Base-by-base conservation (phyloP, 2,888 invertebrate genomes). In the Agelastica alni region DNA sequence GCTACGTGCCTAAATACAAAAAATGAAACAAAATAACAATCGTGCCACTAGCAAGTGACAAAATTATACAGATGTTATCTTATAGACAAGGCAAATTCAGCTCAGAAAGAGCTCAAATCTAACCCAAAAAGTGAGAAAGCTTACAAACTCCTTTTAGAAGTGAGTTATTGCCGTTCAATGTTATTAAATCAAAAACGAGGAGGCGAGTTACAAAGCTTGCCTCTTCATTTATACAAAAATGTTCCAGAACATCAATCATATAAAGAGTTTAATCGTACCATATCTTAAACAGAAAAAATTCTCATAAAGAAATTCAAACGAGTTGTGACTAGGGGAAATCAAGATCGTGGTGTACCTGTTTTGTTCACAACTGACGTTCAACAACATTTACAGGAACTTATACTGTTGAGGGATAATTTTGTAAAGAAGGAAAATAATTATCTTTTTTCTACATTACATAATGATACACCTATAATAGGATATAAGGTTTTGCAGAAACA, bases 151-250 rank as follows among this genome's bases (percentile, higher is more conserved):
- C 45, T 67, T 39, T n/a, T 63, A 16, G 63, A 65, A 59, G 60
- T 59, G 3, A 32, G 59, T 14, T 68, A 52, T 51, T 66, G 64
- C 37, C 54, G 62, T 22, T 30, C 64, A 22, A 37, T 67, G 13
- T 45, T 65, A 41, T 39, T 65, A 14, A 67, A 67, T 39, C 51
- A 64, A 32, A 54, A 51, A 48, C 32, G 66, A 39, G 51, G 57
- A n/a, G 68, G 66, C 6, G 62, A 67, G 44, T 47, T 65, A 6
- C 61, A 68, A 53, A 47, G 61, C 43, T 18, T 65, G 34, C 47
- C 30, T 16, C 41, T 66, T 18, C 43, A 60, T 37, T 30, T 47
- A 16, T 60, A 64, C 47, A 3, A 47, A 37, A 36, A 55, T 18
- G 43, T 18, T 26, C 17, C 44, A 13, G 26, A 51, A 46, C 32